These are phyloP conservation scores for Pao palembangensis DNA, from an alignment of 2,113 vertebrate species.

Conservation along the genomic window DNA sequence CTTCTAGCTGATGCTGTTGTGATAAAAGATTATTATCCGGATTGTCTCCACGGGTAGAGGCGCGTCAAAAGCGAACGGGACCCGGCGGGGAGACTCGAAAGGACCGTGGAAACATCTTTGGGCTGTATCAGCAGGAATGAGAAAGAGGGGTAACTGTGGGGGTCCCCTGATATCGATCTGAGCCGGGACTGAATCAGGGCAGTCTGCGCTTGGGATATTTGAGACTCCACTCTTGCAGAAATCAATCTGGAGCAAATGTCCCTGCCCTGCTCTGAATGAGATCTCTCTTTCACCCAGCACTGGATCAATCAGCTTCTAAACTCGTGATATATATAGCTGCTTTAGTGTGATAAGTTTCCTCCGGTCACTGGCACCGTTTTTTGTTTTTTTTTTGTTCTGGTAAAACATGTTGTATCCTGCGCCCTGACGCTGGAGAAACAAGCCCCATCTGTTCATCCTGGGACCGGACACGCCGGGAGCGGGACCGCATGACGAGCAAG, in stretches of 20 bases:
- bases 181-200: conserved; percentile 50
- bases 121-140: not conserved
- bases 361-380: conserved; percentile 7
- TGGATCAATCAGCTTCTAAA: conserved; percentile 39
- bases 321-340: conserved; percentile 31
- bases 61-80: conserved; percentile 27
- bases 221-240: conserved; percentile 57
- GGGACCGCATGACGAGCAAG: conserved; percentile 55
- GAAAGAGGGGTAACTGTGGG: not conserved
- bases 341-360: conserved; percentile 11
- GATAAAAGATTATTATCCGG: conserved; percentile 55
- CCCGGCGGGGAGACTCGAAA: conserved; percentile 1
- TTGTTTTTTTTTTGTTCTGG: too few relatives aligned
- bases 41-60: conserved; percentile 16
- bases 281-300: conserved; percentile 29
- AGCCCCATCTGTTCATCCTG: conserved; percentile 8
- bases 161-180: conserved; percentile 57
- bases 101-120: not conserved
- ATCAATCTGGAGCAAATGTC: conserved; percentile 57
- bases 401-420: too few relatives aligned
- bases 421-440: too few relatives aligned
- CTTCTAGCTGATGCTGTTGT: conserved; percentile 60
- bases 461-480: conserved; percentile 1
- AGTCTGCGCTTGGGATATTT: conserved; percentile 63
- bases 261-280: conserved; percentile 42